Evolutionary conservation across 2,888 invertebrate genomes (phyloP).

Genomic region (Drosophila meridiana): DNA sequence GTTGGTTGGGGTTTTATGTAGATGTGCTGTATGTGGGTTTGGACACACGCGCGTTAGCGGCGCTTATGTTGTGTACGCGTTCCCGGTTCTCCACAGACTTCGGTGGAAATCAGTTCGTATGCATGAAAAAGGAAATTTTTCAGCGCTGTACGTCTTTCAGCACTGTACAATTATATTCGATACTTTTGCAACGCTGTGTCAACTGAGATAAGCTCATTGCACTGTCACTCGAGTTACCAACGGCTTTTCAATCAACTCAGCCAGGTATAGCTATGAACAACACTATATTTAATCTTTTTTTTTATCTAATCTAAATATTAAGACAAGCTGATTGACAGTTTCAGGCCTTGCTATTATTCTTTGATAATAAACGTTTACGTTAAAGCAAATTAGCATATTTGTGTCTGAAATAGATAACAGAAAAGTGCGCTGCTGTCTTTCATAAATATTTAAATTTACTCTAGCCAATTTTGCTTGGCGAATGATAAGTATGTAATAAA

Average conservation of each 20-base stretch:
- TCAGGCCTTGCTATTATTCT: background rate
- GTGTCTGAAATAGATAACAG: slow-evolving; percentile 10
- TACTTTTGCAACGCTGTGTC: slow-evolving; percentile 10
- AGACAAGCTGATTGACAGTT: slow-evolving; percentile 9
- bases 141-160: background rate
- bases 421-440: background rate
- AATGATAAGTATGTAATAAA: slow-evolving; percentile 11
- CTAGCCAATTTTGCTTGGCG: background rate
- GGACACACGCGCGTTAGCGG: background rate
- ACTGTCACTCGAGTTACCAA: slow-evolving; percentile 7
- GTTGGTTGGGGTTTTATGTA: background rate
- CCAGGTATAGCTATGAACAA: background rate
- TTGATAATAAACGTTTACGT: background rate
- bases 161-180: background rate
- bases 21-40: background rate
- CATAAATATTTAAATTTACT: slow-evolving; percentile 15
- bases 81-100: slow-evolving; percentile 78
- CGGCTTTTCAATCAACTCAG: slow-evolving; percentile 18
- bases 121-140: slow-evolving; percentile 13
- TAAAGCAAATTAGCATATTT: slow-evolving; percentile 1
- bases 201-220: slow-evolving; percentile 8
- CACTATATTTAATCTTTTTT: slow-evolving; percentile 2
- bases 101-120: slow-evolving; percentile 22
- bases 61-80: slow-evolving; percentile 51
- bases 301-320: slow-evolving; percentile 35